These are phyloP conservation scores for Orthosia incerta DNA, from an alignment of 2,888 invertebrate genomes.

Conservation along the genomic window DNA sequence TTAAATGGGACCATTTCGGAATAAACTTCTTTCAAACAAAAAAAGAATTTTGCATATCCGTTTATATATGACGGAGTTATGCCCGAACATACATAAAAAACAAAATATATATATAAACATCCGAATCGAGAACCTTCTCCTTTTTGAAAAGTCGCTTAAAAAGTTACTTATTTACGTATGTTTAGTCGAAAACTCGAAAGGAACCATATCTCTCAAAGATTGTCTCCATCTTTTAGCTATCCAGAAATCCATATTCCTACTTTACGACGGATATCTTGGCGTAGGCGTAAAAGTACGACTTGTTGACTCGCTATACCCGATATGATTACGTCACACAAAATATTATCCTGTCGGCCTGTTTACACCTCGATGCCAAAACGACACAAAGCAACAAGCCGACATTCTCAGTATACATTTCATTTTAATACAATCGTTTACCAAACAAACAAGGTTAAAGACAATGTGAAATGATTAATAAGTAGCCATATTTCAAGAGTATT, in stretches of 20 bases:
- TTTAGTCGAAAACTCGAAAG: no score
- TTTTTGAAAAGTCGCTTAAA: no score
- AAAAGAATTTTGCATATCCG: no score
- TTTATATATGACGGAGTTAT: no score
- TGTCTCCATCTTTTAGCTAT: no score
- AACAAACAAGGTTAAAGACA: constrained; percentile 41
- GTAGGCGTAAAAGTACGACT: background rate
- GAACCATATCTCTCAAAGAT: background rate
- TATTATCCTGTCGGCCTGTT: constrained; percentile 50
- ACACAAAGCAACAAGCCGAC: constrained; percentile 30
- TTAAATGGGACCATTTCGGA: no score
- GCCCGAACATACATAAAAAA: no score
- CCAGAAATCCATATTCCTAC: background rate
- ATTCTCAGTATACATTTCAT: constrained; percentile 14
- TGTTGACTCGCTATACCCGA: constrained; percentile 16
- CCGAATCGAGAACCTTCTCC: no score
- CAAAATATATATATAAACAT: no score
- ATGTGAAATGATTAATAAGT: constrained; percentile 29
- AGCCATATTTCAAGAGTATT: constrained; percentile 36
- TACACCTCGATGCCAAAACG: constrained; percentile 37
- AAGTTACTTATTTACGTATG: no score
- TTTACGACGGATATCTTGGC: background rate
- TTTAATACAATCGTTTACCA: constrained; percentile 36
- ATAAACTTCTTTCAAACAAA: no score
- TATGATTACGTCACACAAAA: constrained; percentile 31